These are phyloP conservation scores for Malachius bipustulatus DNA, from an alignment of 2,888 invertebrate species.

Conservation along the genomic window DNA sequence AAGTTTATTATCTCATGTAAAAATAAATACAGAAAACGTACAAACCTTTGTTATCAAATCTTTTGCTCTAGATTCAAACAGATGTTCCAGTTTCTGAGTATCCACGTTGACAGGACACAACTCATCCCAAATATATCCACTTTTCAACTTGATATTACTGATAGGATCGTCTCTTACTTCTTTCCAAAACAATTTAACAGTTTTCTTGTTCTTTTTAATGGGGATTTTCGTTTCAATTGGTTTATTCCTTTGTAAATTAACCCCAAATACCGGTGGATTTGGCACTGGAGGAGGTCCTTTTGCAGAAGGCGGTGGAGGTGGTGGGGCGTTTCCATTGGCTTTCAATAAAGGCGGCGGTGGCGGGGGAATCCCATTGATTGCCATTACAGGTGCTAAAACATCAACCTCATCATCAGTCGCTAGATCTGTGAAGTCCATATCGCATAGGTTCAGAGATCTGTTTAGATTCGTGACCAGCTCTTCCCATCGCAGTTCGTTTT, in stretches of 20 bases:
- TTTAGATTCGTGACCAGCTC: slow-evolving; percentile 67
- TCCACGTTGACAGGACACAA: slow-evolving; percentile 75
- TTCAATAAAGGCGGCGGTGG: slow-evolving; percentile 62
- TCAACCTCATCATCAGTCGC: slow-evolving; percentile 80
- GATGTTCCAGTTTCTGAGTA: slow-evolving; percentile 84
- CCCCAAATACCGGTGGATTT: slow-evolving; percentile 40
- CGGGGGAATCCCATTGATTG: slow-evolving; percentile 58
- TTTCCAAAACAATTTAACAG: slow-evolving; percentile 96
- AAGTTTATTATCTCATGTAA: background rate
- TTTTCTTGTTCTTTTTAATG: slow-evolving; percentile 83
- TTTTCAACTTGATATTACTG: slow-evolving; percentile 43
- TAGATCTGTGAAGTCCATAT: slow-evolving; percentile 93
- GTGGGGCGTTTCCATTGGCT: slow-evolving; percentile 34
- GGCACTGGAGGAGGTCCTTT: slow-evolving; percentile 38
- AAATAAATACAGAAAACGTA: slow-evolving; percentile 9
- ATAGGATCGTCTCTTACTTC: slow-evolving; percentile 75
- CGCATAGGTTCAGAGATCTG: slow-evolving; percentile 73
- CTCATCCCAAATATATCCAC: slow-evolving; percentile 84
- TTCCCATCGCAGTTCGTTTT: slow-evolving; percentile 94
- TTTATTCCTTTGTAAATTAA: slow-evolving; percentile 27
- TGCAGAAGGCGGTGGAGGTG: slow-evolving; percentile 41
- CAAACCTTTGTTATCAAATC: slow-evolving; percentile 88
- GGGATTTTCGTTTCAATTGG: slow-evolving; percentile 37
- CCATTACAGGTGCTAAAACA: slow-evolving; percentile 53
- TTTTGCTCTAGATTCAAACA: slow-evolving; percentile 94